Percentiles rank a stretch among this genome's conserved stretches.
Conservation (phyloP, 2,888 invertebrate genomes). For the Dicycla oo region DNA sequence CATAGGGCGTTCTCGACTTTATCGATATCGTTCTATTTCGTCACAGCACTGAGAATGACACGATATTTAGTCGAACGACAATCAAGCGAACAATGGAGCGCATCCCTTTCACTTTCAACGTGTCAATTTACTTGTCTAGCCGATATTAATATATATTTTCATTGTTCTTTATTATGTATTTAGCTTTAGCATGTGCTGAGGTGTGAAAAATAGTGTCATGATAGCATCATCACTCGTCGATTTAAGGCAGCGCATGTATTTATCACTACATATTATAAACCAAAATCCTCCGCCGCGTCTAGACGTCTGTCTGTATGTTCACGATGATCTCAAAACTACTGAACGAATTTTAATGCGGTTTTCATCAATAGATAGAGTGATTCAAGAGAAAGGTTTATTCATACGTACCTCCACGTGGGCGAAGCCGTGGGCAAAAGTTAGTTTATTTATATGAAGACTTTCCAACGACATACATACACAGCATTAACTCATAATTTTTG, state of each 20-base stretch:
- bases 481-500: no score
- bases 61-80: conserved; percentile 85
- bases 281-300: no score
- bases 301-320: no score
- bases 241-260: background rate
- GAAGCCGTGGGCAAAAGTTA: no score
- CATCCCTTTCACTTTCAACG: conserved; percentile 87
- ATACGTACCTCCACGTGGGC: no score
- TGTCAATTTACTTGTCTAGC: conserved; percentile 82
- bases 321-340: no score
- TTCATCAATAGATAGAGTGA: no score
- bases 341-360: no score
- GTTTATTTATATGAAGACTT: no score
- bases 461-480: no score
- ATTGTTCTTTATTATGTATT: conserved; percentile 64
- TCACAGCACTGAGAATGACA: conserved; percentile 86
- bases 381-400: no score
- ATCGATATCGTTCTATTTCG: conserved; percentile 78
- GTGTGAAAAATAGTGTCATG: conserved; percentile 27
- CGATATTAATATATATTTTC: conserved; percentile 63
- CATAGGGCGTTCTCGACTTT: conserved; percentile 71
- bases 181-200: conserved; percentile 4
- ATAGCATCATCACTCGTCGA: background rate
- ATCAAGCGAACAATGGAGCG: conserved; percentile 77
- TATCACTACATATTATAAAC: no score